Evolutionary conservation across 2,113 vertebrate species (phyloP).

Genomic region (Tylochromis polylepis): DNA sequence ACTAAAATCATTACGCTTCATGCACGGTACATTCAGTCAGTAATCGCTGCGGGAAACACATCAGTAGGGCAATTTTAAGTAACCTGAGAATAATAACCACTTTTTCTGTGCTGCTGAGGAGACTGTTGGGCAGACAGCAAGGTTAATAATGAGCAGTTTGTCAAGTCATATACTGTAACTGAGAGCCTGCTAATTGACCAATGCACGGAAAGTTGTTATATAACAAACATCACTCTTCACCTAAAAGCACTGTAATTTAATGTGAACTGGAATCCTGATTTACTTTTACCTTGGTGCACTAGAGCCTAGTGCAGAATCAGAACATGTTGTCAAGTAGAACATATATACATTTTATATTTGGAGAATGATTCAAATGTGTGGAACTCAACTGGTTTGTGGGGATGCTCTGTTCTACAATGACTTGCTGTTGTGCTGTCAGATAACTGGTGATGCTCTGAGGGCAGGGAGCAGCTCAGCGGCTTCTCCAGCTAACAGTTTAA

Average conservation of each 20-base stretch:
- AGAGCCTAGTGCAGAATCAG: slow-evolving; percentile 14
- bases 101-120: neutral
- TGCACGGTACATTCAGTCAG: neutral
- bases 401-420: neutral
- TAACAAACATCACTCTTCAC: slow-evolving; percentile 12
- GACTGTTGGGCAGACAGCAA: neutral
- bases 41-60: neutral
- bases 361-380: neutral
- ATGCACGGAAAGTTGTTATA: neutral
- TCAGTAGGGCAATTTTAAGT: neutral
- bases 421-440: neutral
- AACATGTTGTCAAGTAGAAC: slow-evolving; percentile 3
- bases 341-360: slow-evolving; percentile 30
- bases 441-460: neutral
- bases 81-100: slow-evolving; percentile 34
- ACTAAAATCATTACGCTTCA: neutral
- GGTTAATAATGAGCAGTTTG: neutral
- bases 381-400: neutral
- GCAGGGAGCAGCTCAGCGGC: neutral
- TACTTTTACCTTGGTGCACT: neutral
- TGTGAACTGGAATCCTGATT: slow-evolving; percentile 44
- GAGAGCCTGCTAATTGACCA: neutral
- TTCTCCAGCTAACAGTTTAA: neutral
- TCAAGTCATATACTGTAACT: neutral
- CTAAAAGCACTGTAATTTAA: slow-evolving; percentile 40